Evolutionary conservation across 2,888 invertebrate genomes (phyloP).

Genomic region (Ischnus inquisitorius): DNA sequence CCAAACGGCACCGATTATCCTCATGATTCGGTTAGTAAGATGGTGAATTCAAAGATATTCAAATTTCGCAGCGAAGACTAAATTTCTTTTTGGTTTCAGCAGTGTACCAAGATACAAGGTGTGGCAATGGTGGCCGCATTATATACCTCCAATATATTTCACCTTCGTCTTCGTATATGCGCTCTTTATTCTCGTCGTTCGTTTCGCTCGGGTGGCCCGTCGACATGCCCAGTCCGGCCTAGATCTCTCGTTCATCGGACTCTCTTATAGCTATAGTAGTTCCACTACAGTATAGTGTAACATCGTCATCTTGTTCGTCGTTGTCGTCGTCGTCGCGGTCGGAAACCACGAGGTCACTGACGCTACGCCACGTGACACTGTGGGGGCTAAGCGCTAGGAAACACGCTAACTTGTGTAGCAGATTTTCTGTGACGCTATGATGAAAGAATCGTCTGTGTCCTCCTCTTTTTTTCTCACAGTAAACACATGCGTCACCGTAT

Average conservation of each 20-base stretch:
- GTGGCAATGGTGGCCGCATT: conserved; percentile 3
- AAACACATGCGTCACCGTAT: conserved; percentile 1
- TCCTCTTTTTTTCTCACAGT: not conserved
- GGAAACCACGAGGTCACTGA: conserved; percentile 67
- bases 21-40: too few relatives aligned
- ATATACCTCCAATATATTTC: conserved; percentile 8
- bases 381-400: conserved; percentile 15
- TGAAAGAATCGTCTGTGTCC: conserved; percentile 43
- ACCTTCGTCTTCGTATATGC: conserved; percentile 41
- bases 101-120: not conserved
- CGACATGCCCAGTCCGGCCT: conserved; percentile 63
- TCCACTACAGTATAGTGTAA: conserved; percentile 20
- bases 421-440: conserved; percentile 35
- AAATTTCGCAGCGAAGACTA: too few relatives aligned
- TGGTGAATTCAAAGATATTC: too few relatives aligned
- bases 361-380: conserved; percentile 61
- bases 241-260: conserved; percentile 64
- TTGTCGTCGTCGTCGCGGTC: conserved; percentile 55
- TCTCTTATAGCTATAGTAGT: conserved; percentile 12
- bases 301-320: conserved; percentile 45
- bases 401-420: conserved; percentile 35
- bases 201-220: conserved; percentile 65
- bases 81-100: not conserved
- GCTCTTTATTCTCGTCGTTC: conserved; percentile 67
- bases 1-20: too few relatives aligned